A percentile compares a stretch with the other conserved stretches of the same genome.
These are phyloP conservation scores for Steinernema scapterisci DNA, from an alignment of 2,888 invertebrate genomes.

Conservation along the genomic window DNA sequence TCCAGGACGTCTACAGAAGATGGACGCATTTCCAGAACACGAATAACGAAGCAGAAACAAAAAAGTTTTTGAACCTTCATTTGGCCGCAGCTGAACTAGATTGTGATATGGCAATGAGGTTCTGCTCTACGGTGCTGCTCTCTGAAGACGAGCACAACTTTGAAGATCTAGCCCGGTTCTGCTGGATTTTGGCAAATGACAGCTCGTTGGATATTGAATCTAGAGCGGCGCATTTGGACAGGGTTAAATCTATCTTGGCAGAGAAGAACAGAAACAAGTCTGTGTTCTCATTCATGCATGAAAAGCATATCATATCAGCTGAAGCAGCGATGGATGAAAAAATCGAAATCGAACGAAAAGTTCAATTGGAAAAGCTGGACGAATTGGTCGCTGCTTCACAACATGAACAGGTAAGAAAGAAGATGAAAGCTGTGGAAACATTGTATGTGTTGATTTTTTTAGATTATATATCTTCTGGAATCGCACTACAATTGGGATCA, in stretches of 20 bases:
- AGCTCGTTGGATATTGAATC: neutral
- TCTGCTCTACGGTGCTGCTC: neutral
- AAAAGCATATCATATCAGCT: neutral
- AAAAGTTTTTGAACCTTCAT: neutral
- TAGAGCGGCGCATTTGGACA: neutral
- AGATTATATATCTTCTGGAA: neutral
- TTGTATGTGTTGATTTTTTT: neutral
- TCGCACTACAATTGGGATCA: constrained; percentile 1
- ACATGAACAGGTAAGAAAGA: neutral
- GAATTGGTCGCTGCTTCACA: neutral
- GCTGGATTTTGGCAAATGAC: neutral
- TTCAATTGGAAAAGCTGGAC: neutral
- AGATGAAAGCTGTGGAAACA: too few species aligned
- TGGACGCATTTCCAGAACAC: neutral
- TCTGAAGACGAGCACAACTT: neutral
- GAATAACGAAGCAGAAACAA: neutral
- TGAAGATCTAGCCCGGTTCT: neutral
- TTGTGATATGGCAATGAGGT: neutral
- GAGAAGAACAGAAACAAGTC: neutral
- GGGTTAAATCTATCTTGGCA: neutral
- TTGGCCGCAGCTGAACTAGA: constrained; percentile 9
- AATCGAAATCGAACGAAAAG: neutral
- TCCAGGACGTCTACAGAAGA: neutral
- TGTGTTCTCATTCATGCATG: neutral
- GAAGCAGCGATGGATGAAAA: neutral